Evolutionary conservation across 2,888 invertebrate genomes (phyloP).

Genomic region (Agonopterix heracliana): DNA sequence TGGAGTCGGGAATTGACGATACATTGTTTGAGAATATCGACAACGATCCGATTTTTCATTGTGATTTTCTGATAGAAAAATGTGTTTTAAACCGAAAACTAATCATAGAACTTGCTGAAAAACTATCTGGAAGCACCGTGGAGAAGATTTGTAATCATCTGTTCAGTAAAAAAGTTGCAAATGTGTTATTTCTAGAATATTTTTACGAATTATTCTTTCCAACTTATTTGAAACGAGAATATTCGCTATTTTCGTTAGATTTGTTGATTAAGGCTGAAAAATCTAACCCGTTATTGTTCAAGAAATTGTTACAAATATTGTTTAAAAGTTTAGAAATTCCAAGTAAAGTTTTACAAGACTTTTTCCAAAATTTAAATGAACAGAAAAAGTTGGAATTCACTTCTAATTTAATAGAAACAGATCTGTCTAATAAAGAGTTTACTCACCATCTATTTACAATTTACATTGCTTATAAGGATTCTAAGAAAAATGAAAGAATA

Average conservation of each 20-base stretch:
- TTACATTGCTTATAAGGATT: constrained; percentile 39
- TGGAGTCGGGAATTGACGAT: constrained; percentile 15
- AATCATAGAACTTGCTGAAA: constrained; percentile 28
- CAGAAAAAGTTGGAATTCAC: constrained; percentile 26
- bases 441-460: constrained; percentile 36
- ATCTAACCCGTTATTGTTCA: constrained; percentile 25
- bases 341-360: constrained; percentile 37
- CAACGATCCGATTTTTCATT: constrained; percentile 24
- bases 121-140: constrained; percentile 22
- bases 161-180: constrained; percentile 18
- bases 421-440: constrained; percentile 33
- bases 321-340: constrained; percentile 34
- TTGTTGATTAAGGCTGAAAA: constrained; percentile 33
- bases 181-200: constrained; percentile 21
- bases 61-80: constrained; percentile 28
- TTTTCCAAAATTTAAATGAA: constrained; percentile 25
- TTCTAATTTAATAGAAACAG: constrained; percentile 21
- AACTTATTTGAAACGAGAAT: constrained; percentile 30
- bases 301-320: constrained; percentile 27
- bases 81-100: constrained; percentile 26
- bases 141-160: constrained; percentile 37
- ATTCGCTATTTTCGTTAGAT: constrained; percentile 34
- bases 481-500: constrained; percentile 28
- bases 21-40: constrained; percentile 31
- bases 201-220: constrained; percentile 36